Evolutionary conservation across 2,888 invertebrate species (phyloP), one percentile per base, ranked within the genome.

Genomic region (Agriopis marginaria): DNA sequence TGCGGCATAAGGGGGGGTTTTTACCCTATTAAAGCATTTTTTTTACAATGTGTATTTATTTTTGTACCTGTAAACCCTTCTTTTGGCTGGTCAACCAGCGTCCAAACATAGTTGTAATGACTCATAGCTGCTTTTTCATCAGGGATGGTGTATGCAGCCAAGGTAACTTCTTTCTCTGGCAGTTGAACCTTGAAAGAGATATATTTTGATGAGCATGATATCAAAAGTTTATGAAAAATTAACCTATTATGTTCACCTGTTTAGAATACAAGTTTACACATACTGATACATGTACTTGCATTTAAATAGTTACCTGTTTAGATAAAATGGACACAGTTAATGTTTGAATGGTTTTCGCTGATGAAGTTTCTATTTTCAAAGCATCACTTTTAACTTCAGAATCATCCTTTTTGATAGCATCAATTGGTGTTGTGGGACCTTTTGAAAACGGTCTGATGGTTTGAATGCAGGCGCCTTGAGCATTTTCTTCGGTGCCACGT

Each of bases 71-170:
- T 94, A 78, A 94, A 96, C 17, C 96, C 96, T n/a, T 97, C 97
- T 75, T 97, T 97, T 0, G 98, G 98, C 83, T 98, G 97, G 68
- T 97, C 96, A 69, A 98, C 95, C 44, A 98, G 94, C 17, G 96
- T 97, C 99, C 99, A 99, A 40, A 97, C 96, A 89, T 98, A 99
- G 81, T 96, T 97, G 86, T 98, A 99, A 83, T 96, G 97, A 68
- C 95, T 96, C 83, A 95, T 96, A 81, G 96, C 96, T 3, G 95
- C 93, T 72, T 96, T 95, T 81, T 97, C 97, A 74, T 96, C 96
- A 8, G 98, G 97, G 17, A 97, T 95, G 1, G 97, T 97, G 83
- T 96, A 97, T 0, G 98, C 98, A 10, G 97, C 96, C 66, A 99
- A 90, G 0, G 97, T 97, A 0, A 97, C 97, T 89, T 97, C 97